These are phyloP conservation scores for Aquatica leii DNA, from an alignment of 2,888 invertebrate genomes.

Conservation along the genomic window DNA sequence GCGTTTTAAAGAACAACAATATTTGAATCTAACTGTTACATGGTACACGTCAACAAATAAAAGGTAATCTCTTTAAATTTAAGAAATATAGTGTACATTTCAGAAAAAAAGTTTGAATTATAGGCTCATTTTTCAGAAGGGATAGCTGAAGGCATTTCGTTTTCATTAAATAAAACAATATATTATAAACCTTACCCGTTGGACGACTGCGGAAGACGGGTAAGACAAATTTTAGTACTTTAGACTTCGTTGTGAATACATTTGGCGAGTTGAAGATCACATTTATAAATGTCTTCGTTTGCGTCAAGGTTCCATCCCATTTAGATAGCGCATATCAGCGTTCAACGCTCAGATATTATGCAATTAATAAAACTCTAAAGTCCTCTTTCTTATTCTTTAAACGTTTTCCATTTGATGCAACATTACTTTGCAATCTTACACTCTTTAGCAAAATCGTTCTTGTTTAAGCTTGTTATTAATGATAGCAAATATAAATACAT, in stretches of 20 bases:
- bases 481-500: no score
- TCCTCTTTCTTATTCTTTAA: constrained; percentile 19
- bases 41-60: no score
- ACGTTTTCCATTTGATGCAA: constrained; percentile 29
- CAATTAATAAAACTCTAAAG: constrained; percentile 35
- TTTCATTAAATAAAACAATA: constrained; percentile 57
- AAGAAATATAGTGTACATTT: constrained; percentile 25
- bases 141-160: constrained; percentile 50
- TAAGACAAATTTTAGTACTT: constrained; percentile 54
- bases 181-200: constrained; percentile 54
- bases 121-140: constrained; percentile 44
- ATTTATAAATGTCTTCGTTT: constrained; percentile 47
- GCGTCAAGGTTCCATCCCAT: constrained; percentile 35
- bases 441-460: not conserved
- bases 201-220: constrained; percentile 51
- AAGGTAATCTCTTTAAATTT: constrained; percentile 18
- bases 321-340: constrained; percentile 37
- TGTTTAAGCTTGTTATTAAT: constrained; percentile 12
- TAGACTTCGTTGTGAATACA: constrained; percentile 47
- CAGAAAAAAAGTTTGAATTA: constrained; percentile 42
- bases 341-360: constrained; percentile 33
- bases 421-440: constrained; percentile 8
- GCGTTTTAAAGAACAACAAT: no score
- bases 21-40: no score
- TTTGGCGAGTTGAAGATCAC: constrained; percentile 48